Percentiles rank a stretch among this genome's conserved stretches.
Evolutionary conservation across 1,140 invertebrate species (phyloP).

Genomic region (Hirudo medicinalis): DNA sequence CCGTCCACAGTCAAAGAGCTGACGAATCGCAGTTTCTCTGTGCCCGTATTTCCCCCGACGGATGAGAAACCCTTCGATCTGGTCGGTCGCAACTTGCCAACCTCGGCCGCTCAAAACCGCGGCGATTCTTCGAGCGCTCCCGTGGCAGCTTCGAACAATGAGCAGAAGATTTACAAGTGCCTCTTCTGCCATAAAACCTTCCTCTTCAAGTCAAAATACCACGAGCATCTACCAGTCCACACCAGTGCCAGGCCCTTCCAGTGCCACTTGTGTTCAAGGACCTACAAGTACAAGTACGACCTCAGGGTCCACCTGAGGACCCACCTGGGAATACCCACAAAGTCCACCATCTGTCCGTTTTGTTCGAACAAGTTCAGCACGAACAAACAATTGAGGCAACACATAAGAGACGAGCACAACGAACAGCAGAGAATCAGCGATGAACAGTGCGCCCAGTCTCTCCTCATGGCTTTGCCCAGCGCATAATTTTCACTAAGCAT

Average conservation of each 20-base stretch:
- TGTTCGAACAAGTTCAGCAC: constrained; percentile 22
- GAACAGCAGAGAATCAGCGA: constrained; percentile 20
- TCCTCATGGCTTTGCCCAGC: constrained; percentile 1
- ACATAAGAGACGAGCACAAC: constrained; percentile 20
- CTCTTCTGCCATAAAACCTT: constrained; percentile 21
- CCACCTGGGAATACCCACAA: constrained; percentile 24
- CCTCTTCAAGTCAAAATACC: constrained; percentile 24
- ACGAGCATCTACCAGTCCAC: constrained; percentile 24
- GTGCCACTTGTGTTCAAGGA: constrained; percentile 23
- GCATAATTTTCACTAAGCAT: background rate
- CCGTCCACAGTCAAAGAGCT: background rate
- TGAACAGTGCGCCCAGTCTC: constrained; percentile 18
- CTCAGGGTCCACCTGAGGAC: constrained; percentile 22
- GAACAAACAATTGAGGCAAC: constrained; percentile 22
- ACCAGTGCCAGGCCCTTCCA: constrained; percentile 23
- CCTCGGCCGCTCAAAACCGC: background rate
- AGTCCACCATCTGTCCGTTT: constrained; percentile 24
- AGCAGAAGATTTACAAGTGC: constrained; percentile 22
- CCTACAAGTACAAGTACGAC: constrained; percentile 26
- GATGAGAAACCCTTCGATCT: constrained; percentile 1
- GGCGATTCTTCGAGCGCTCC: background rate
- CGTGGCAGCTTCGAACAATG: background rate
- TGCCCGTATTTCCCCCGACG: background rate
- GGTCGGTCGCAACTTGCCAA: background rate
- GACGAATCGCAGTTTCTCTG: background rate